A percentile compares a stretch with the other conserved stretches of the same genome.
These are phyloP conservation scores for Dendronephthya gigantea DNA, from an alignment of 64 coral and sea anemone species.

Conservation along the genomic window DNA sequence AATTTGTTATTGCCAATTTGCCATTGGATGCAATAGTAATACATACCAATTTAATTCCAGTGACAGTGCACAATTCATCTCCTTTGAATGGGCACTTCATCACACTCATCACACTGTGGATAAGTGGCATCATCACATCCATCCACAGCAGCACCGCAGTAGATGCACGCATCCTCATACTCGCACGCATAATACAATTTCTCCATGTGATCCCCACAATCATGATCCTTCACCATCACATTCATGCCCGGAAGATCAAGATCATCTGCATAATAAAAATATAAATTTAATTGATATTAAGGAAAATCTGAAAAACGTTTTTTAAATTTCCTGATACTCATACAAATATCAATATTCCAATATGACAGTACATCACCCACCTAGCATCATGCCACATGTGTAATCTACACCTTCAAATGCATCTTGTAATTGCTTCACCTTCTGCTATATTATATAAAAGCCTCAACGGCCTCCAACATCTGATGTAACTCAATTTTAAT, in stretches of 20 bases:
- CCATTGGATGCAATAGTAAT: no score
- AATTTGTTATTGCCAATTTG: no score
- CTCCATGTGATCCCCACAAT: not conserved
- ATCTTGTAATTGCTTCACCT: not conserved
- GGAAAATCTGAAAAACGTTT: no score
- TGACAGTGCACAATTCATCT: no score
- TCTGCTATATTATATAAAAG: not conserved
- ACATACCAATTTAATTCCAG: no score
- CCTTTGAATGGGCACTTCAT: no score
- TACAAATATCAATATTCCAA: not conserved
- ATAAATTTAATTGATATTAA: no score
- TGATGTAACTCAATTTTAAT: no score
- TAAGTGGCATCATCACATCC: not conserved
- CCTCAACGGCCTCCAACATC: no score
- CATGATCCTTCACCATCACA: not conserved
- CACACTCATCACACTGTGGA: not conserved
- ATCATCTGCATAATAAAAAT: not conserved
- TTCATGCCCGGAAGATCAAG: not conserved
- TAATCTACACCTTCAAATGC: not conserved
- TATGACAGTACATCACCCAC: not conserved
- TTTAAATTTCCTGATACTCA: no score
- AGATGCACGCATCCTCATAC: no score
- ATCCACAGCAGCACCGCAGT: not conserved
- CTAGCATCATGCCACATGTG: not conserved
- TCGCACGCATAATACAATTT: not conserved